phyloP scores from a whole-genome alignment of 1,140 invertebrate genomes.

The Gonioctena quinquepunctata region DNA sequence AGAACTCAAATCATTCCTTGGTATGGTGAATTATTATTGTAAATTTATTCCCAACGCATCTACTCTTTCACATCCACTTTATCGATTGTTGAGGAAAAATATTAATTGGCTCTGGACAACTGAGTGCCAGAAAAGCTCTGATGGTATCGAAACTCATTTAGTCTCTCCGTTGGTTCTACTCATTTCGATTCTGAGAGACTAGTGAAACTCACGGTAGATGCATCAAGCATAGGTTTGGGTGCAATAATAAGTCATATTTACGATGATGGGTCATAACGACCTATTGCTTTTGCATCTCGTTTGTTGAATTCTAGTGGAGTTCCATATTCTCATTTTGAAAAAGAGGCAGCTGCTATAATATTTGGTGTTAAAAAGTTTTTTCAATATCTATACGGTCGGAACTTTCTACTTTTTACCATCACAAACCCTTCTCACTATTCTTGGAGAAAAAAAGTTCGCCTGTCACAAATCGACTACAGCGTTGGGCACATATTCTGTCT shows the following conservation, averaged over 20 bases:
- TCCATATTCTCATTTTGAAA: conserved; percentile 60
- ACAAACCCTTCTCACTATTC: conserved; percentile 58
- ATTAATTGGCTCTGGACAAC: conserved; percentile 51
- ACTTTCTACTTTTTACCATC: conserved; percentile 59
- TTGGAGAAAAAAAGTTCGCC: conserved; percentile 51
- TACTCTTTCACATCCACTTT: conserved; percentile 31
- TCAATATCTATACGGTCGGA: conserved; percentile 57
- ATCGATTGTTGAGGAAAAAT: conserved; percentile 46
- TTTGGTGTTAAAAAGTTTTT: conserved; percentile 61
- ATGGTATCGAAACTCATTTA: conserved; percentile 41
- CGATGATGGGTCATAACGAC: conserved; percentile 47
- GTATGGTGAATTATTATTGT: conserved; percentile 49
- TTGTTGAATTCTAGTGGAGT: conserved; percentile 54
- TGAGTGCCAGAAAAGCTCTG: conserved; percentile 35
- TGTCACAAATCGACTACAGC: too few relatives aligned
- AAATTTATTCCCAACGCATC: conserved; percentile 41
- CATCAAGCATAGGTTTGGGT: conserved; percentile 35
- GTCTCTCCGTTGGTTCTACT: conserved; percentile 35
- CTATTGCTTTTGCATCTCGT: conserved; percentile 57
- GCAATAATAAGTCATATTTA: conserved; percentile 40
- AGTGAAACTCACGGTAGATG: conserved; percentile 32
- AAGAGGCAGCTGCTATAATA: conserved; percentile 60
- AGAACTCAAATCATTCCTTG: conserved; percentile 43
- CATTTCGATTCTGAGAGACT: conserved; percentile 33
- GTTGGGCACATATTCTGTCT: conserved; percentile 47